Base-by-base conservation (phyloP, 2,888 invertebrate species). In the Lottia scabra region DNA sequence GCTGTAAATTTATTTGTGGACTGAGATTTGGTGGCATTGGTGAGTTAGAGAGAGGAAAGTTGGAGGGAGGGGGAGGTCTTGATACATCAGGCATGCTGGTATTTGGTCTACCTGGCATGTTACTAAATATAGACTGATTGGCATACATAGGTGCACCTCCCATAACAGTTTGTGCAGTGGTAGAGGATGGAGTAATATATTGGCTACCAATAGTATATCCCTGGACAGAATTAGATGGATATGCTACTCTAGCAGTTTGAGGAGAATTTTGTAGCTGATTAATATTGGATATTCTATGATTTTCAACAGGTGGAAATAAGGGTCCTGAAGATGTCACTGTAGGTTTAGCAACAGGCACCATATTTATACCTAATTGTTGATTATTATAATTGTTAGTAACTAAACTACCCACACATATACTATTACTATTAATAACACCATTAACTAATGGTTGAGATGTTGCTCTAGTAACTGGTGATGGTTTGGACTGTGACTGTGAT, bases 1-100 rank as follows among this genome's bases (percentile, higher is more conserved):
- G 65, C 27, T 65, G 65, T n/a, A 43, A n/a, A 27, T 27, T 65
- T 23, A 43, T 43, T 23, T 66, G 66, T 15, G 44, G 66, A 43
- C 23, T 23, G 8, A 43, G 66, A 38, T 23, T 43, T 16, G 66
- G 66, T 10, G 65, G 30, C n/a, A n/a, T n/a, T 38, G 66, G 23
- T 43, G 66, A 43, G 66, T 30, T 45, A 30, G 13, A 15, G 6
- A 43, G 38, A 45, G 66, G 23, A 43, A 45, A 23, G 66, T 45
- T 44, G 44, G 45, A n/a, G n/a, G 38, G 66, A 30, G 64, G 64
- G 38, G 66, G 23, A 43, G 56, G 56, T 23, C 56, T 19, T 56
- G 56, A 23, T 56, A 56, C 12, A 23, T 56, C 56, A 23, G 56
- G 56, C 56, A 56, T 56, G 23, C 56, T 38, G 38, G 38, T 38